Conservation (phyloP, 2,797 vertebrate species). For the Thamnophis elegans region DNA sequence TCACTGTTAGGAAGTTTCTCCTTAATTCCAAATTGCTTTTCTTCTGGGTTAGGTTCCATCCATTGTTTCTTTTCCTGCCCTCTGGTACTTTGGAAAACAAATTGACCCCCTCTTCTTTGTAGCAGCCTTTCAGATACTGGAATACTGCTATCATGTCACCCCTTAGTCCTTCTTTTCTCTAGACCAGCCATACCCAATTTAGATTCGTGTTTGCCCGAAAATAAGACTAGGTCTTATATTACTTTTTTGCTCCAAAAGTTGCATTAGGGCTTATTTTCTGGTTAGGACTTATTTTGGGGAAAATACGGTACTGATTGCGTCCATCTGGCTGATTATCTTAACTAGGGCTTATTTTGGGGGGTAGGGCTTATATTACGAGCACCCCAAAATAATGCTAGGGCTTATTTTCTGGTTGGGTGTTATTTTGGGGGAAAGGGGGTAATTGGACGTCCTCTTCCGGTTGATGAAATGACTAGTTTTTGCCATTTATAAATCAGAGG, state of each 20-base stretch:
- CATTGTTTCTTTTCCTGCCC: conserved; percentile 1
- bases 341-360: too few relatives aligned
- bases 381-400: too few relatives aligned
- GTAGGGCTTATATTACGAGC: too few relatives aligned
- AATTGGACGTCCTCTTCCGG: background rate
- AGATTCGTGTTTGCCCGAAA: background rate
- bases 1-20: background rate
- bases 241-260: too few relatives aligned
- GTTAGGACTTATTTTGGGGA: too few relatives aligned
- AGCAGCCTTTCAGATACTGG: background rate
- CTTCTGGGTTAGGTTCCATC: background rate
- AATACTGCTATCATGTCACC: background rate
- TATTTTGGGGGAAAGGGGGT: too few relatives aligned
- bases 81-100: background rate
- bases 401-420: too few relatives aligned
- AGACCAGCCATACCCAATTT: background rate
- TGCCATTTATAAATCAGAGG: conserved; percentile 33
- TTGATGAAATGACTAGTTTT: conserved; percentile 1
- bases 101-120: background rate
- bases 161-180: background rate
- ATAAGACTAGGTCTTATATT: too few relatives aligned
- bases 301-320: too few relatives aligned
- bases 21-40: background rate
- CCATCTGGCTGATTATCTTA: too few relatives aligned
- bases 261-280: too few relatives aligned